Percentiles rank a stretch among this genome's conserved stretches.
Conservation (phyloP, 1,140 invertebrate species). For the Kradibia gibbosae region DNA sequence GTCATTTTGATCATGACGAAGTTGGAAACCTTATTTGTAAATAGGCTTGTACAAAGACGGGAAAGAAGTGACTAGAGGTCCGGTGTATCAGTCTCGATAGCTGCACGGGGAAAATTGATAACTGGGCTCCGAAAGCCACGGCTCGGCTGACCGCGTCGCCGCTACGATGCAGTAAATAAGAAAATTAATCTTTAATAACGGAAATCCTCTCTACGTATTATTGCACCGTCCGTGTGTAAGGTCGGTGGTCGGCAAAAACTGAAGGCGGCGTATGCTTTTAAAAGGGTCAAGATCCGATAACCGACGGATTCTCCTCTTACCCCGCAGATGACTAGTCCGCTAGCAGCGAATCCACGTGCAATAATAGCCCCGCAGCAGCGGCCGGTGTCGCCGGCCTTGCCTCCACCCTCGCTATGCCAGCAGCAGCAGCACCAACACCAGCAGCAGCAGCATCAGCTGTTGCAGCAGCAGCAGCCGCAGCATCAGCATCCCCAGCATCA, state of each 20-base stretch:
- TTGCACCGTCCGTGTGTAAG: background rate
- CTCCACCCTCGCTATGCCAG: conserved; percentile 63
- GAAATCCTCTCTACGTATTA: background rate
- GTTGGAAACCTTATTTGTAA: too few relatives aligned
- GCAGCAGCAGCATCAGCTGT: conserved; percentile 38
- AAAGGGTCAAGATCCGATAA: too few relatives aligned
- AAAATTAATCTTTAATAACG: conserved; percentile 18
- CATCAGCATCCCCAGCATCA: conserved; percentile 15
- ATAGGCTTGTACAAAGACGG: too few relatives aligned
- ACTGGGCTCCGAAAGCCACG: background rate
- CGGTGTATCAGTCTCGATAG: too few relatives aligned
- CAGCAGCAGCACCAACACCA: conserved; percentile 56
- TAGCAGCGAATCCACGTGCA: conserved; percentile 73
- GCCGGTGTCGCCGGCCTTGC: conserved; percentile 67
- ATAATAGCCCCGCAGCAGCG: conserved; percentile 70
- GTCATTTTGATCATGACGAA: too few relatives aligned
- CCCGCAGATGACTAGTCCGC: conserved; percentile 71
- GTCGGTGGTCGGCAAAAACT: too few relatives aligned
- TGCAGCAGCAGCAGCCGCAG: conserved; percentile 22
- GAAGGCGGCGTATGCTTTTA: too few relatives aligned
- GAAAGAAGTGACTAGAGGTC: too few relatives aligned
- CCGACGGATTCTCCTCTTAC: background rate
- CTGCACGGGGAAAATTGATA: too few relatives aligned
- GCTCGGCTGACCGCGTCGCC: background rate
- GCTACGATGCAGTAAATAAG: background rate